Percentiles rank a stretch among this genome's conserved stretches.
These are phyloP conservation scores for Pseudeuparius sepicola DNA, from an alignment of 2,888 invertebrate genomes.

Conservation along the genomic window DNA sequence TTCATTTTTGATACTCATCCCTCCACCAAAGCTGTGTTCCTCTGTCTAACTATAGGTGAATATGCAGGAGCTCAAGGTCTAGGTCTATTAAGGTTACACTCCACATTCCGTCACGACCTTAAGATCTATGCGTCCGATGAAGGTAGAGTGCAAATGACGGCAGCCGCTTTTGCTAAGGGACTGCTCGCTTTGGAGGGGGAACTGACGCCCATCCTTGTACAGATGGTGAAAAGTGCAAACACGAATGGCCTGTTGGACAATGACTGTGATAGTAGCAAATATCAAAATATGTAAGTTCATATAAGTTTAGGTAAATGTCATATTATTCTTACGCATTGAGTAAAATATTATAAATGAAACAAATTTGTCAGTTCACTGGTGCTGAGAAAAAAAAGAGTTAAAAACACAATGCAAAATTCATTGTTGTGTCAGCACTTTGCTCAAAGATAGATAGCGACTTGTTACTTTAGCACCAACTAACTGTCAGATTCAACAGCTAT, in stretches of 20 bases:
- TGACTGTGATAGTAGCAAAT: slow-evolving; percentile 94
- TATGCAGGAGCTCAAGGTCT: slow-evolving; percentile 91
- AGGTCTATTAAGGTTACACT: slow-evolving; percentile 89
- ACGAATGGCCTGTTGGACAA: slow-evolving; percentile 97
- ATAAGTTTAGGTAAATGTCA: too few relatives aligned
- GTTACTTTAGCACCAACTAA: too few relatives aligned
- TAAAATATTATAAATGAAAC: too few relatives aligned
- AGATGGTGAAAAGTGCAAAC: slow-evolving; percentile 99
- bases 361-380: too few relatives aligned
- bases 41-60: slow-evolving; percentile 59
- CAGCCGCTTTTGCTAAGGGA: slow-evolving; percentile 98
- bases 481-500: too few relatives aligned
- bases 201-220: slow-evolving; percentile 95
- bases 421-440: too few relatives aligned
- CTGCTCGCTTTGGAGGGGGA: slow-evolving; percentile 95
- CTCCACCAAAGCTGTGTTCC: too few relatives aligned
- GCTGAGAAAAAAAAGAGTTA: too few relatives aligned
- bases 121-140: slow-evolving; percentile 99
- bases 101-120: slow-evolving; percentile 96
- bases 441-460: too few relatives aligned
- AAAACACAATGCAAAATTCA: too few relatives aligned
- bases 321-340: too few relatives aligned
- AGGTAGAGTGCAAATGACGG: slow-evolving; percentile 99
- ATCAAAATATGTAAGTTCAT: slow-evolving; percentile 86
- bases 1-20: too few relatives aligned